Evolutionary conservation across 2,797 vertebrate species (phyloP), one percentile per base, ranked within the genome.

Genomic region (Sebastes dallii): DNA sequence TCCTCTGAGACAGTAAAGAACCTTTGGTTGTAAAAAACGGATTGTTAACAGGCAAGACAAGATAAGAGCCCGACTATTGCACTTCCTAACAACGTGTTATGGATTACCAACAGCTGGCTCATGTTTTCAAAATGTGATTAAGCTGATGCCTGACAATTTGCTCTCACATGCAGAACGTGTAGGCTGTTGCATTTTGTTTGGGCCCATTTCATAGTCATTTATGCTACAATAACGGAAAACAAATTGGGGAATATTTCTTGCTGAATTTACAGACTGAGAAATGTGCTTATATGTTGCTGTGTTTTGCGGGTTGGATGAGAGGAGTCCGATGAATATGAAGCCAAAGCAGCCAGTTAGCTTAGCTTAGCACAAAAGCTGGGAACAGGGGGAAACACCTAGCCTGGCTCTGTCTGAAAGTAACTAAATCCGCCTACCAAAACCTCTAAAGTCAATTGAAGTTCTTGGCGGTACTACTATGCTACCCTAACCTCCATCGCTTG

Each of bases 101-200:
- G 78, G 64, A 92, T 91, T 72, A 83, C n/a, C 67, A 90, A 60
- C 82, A 89, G 87, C 84, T 91, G 88, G 75, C 73, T 75, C 24
- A 18, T 72, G 62, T 72, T 89, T 81, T 82, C 20, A 25, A 32
- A 77, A 77, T 56, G 55, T 54, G 58, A 82, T 81, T 83, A 83
- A 71, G 29, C 8, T 12, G 56, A 71, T 68, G 46, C 8, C 67
- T 83, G 25, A 34, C 74, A 71, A 25, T 75, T 74, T 64, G 16
- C 66, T 42, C 22, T 55, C 0, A 22, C 11, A 61, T 1, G 64
- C 67, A 62, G 2, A 54, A 54, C 30, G 32, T 25, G 52, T 22
- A 27, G 34, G 6, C 18, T 58, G 32, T 20, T 34, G 11, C 20
- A 30, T 29, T 46, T 65, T 18, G 7, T 59, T 70, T 42, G 0